Base-by-base conservation (phyloP, 2,797 vertebrate species). In the Clarias platycephalus region DNA sequence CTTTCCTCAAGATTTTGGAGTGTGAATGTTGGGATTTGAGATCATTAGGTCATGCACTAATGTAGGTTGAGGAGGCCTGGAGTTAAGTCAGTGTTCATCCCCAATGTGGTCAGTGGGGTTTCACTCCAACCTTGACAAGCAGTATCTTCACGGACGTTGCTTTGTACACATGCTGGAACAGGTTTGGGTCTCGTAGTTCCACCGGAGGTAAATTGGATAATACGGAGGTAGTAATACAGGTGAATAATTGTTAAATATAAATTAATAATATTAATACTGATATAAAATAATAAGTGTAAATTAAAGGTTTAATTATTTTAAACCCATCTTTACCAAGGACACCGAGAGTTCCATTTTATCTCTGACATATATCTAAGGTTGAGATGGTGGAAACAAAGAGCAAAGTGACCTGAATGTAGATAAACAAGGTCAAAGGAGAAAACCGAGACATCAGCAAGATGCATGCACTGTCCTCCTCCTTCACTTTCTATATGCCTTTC, bases 391-490 rank as follows among this genome's bases (percentile, higher is more conserved):
- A 76, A 31, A 57, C 75, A 75, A 49, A 68, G 31, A 78, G n/a
- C 70, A 64, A 26, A 40, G 64, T 78, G 64, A 84, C 83, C 64
- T 78, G 5, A 71, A 78, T 84, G 34, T 44, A 68, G 44, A 76
- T 70, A 49, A 84, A 49, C 64, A 57, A 83, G 82, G 82, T 77
- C 75, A 57, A 67, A 28, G n/a, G 74, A 84, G 44, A 74, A 68
- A 74, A 31, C 67, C 24, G 28, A 86, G 71, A 84, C 57, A 44
- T 79, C 77, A 87, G 20, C 63, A 81, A 78, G 87, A 85, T 85
- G 86, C 87, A 77, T 31, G 44, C 28, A 15, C 22, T 57, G 74
- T 34, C 58, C 24, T 18, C 55, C 53, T 81, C 44, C 84, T 81
- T 84, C 88, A 87, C 49, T 83, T 72, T 89, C 34, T 37, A 7